These are phyloP conservation scores for Eulemur mongoz DNA, from an alignment of 2,797 vertebrate species.

Conservation along the genomic window DNA sequence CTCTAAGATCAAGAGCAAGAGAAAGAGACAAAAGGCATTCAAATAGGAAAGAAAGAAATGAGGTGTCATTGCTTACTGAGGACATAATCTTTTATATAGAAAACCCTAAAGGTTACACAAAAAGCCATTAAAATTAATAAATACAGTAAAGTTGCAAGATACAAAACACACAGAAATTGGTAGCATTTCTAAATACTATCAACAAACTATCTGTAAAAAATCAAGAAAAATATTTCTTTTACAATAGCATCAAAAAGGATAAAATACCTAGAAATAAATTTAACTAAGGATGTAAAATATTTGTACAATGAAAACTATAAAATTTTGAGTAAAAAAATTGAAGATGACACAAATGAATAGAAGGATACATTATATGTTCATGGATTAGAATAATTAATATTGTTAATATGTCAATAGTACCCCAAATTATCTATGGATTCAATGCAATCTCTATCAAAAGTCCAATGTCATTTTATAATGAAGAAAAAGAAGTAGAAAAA, in stretches of 20 bases:
- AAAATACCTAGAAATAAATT: not conserved
- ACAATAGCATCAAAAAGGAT: not conserved
- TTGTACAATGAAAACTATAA: not conserved
- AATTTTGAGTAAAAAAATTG: not conserved
- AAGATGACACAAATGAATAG: not conserved
- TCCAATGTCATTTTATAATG: not conserved
- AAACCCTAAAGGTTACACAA: not conserved
- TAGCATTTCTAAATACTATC: not conserved
- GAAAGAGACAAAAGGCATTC: not conserved
- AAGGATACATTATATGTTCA: not conserved
- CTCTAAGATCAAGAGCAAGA: not conserved
- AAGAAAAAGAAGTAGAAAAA: not conserved
- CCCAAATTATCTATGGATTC: not conserved
- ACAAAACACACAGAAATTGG: not conserved
- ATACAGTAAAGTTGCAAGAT: not conserved
- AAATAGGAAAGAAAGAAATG: not conserved
- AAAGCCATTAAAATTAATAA: not conserved
- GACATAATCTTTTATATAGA: not conserved
- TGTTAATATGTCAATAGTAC: not conserved
- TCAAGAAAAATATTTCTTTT: not conserved
- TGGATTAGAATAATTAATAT: not conserved
- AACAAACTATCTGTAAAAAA: not conserved
- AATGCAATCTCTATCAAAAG: not conserved
- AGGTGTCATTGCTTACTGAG: not conserved
- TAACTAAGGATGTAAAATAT: not conserved